These are phyloP conservation scores for Lepilemur ruficaudatus DNA, from an alignment of 2,797 vertebrate genomes.

Conservation along the genomic window DNA sequence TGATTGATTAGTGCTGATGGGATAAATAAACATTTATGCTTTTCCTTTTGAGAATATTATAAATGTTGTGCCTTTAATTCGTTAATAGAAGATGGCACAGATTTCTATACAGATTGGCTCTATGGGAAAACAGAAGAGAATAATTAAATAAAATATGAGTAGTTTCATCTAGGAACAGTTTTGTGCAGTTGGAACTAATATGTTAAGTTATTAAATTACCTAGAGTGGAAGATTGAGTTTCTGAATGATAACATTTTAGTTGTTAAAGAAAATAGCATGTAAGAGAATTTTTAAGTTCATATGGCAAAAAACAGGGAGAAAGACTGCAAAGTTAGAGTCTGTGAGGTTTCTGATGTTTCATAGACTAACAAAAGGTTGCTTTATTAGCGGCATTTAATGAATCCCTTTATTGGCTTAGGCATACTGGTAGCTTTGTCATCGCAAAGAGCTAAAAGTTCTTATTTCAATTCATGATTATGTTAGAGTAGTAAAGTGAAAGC, in stretches of 20 bases:
- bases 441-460: constrained; percentile 87
- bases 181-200: constrained; percentile 14
- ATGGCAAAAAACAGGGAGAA: constrained; percentile 75
- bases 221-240: background rate
- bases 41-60: constrained; percentile 53
- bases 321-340: constrained; percentile 81
- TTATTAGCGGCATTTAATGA: constrained; percentile 88
- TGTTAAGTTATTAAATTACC: constrained; percentile 49
- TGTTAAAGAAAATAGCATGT: constrained; percentile 75
- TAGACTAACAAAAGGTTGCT: constrained; percentile 89
- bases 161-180: constrained; percentile 40
- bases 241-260: constrained; percentile 67
- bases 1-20: background rate
- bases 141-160: constrained; percentile 33
- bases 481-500: constrained; percentile 87
- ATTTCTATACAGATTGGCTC: constrained; percentile 19
- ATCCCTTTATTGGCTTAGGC: constrained; percentile 88
- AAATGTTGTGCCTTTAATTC: background rate
- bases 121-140: constrained; percentile 19
- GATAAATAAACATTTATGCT: constrained; percentile 39
- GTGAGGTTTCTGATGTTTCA: constrained; percentile 86
- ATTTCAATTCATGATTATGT: constrained; percentile 89
- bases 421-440: constrained; percentile 89
- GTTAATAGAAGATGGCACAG: constrained; percentile 11
- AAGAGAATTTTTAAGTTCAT: constrained; percentile 76